A percentile compares a stretch with the other conserved stretches of the same genome.
Evolutionary conservation across 1,140 invertebrate genomes (phyloP).

Genomic region (Drosophila baimaii): DNA sequence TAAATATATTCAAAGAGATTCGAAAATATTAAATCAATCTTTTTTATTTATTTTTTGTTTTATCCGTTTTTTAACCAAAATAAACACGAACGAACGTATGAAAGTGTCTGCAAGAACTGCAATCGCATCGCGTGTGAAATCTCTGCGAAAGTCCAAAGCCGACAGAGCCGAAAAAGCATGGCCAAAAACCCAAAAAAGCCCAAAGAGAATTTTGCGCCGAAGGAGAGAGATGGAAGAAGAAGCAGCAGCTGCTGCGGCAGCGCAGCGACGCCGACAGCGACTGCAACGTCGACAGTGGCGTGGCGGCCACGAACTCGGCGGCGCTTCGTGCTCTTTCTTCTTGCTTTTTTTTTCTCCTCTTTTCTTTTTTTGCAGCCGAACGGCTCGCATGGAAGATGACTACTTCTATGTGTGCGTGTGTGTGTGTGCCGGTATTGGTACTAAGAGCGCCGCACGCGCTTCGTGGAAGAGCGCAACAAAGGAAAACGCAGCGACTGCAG

Average conservation of each 20-base stretch:
- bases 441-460: slow-evolving; percentile 78
- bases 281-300: slow-evolving; percentile 21
- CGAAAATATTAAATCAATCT: slow-evolving; percentile 6
- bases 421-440: slow-evolving; percentile 36
- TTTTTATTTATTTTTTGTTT: slow-evolving; percentile 28
- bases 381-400: slow-evolving; percentile 47
- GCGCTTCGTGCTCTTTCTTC: slow-evolving; percentile 44
- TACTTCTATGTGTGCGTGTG: slow-evolving; percentile 16
- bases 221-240: slow-evolving; percentile 40
- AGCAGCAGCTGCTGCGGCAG: slow-evolving; percentile 26
- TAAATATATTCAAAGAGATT: slow-evolving; percentile 2
- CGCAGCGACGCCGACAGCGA: slow-evolving; percentile 26
- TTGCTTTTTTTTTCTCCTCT: not conserved
- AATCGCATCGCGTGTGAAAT: slow-evolving; percentile 84
- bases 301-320: slow-evolving; percentile 47
- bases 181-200: slow-evolving; percentile 42
- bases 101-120: slow-evolving; percentile 84
- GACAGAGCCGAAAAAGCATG: slow-evolving; percentile 69
- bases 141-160: slow-evolving; percentile 84
- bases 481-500: slow-evolving; percentile 66
- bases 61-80: slow-evolving; percentile 45
- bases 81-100: slow-evolving; percentile 83
- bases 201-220: slow-evolving; percentile 42
- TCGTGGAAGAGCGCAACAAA: slow-evolving; percentile 53
- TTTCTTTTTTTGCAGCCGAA: slow-evolving; percentile 34